A percentile compares a stretch with the other conserved stretches of the same genome.
These are phyloP conservation scores for Spizaetus ornatus DNA, from an alignment of 2,113 vertebrate species.

Conservation along the genomic window DNA sequence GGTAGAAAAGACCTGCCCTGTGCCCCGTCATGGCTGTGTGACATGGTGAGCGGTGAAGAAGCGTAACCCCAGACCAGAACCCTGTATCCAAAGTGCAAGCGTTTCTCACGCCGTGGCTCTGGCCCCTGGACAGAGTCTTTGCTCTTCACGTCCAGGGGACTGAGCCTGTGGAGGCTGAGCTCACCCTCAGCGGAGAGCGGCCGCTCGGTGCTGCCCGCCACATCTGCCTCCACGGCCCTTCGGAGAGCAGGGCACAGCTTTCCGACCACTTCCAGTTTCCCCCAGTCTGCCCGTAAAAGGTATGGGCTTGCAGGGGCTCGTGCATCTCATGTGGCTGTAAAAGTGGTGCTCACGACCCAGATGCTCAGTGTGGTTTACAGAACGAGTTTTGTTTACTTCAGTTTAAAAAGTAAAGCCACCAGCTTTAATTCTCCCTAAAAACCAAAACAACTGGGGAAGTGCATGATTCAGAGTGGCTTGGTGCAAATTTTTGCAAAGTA, in stretches of 20 bases:
- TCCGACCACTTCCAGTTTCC: background rate
- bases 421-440: background rate
- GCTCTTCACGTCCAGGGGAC: background rate
- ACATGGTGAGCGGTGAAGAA: rapidly evolving
- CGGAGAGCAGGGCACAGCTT: background rate
- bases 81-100: background rate
- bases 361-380: background rate
- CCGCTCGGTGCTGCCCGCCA: rapidly evolving
- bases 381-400: background rate
- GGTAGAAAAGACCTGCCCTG: background rate
- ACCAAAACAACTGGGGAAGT: background rate
- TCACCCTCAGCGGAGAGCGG: background rate
- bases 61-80: background rate
- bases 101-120: background rate
- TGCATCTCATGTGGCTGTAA: background rate
- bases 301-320: background rate
- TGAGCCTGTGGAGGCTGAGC: background rate
- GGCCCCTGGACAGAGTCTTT: background rate
- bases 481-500: constrained; percentile 62
- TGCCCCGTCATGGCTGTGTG: background rate
- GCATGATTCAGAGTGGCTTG: background rate
- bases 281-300: background rate
- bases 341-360: background rate
- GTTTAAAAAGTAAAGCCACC: background rate
- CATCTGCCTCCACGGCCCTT: background rate